A percentile compares a stretch with the other conserved stretches of the same genome.
phyloP scores from a whole-genome alignment of 1,140 invertebrate species.

The Brachionus asplanchnoidis region DNA sequence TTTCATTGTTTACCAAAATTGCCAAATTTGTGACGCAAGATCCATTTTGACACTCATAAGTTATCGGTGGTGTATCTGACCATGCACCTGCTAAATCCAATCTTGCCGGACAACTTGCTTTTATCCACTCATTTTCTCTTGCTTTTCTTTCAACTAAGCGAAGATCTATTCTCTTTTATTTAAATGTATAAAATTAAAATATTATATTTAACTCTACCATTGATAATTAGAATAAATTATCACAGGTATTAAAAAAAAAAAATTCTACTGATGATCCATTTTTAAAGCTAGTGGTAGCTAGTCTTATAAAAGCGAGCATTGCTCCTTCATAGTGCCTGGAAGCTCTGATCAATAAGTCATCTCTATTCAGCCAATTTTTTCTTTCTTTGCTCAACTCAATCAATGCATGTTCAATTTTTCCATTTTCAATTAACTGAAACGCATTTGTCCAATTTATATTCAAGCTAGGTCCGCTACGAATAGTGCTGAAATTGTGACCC shows the following conservation, averaged over 20 bases:
- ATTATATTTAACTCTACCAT: too few relatives aligned
- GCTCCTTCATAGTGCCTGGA: slow-evolving; percentile 61
- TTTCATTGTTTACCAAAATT: slow-evolving; percentile 56
- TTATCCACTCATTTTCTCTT: neutral
- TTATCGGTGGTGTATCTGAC: slow-evolving; percentile 62
- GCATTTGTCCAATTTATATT: slow-evolving; percentile 58
- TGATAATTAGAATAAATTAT: neutral
- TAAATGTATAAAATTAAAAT: neutral
- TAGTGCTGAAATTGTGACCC: slow-evolving; percentile 53
- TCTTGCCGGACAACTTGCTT: slow-evolving; percentile 53
- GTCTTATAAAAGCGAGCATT: slow-evolving; percentile 58
- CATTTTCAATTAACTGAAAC: slow-evolving; percentile 56
- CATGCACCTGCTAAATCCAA: slow-evolving; percentile 61
- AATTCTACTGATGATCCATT: slow-evolving; percentile 47
- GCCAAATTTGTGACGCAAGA: slow-evolving; percentile 57
- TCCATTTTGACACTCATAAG: slow-evolving; percentile 60
- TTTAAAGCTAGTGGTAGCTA: slow-evolving; percentile 55
- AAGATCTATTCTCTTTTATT: neutral
- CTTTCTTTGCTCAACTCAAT: slow-evolving; percentile 11
- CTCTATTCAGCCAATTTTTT: slow-evolving; percentile 53
- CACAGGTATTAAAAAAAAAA: neutral
- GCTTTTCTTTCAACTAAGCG: neutral
- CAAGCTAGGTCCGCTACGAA: slow-evolving; percentile 59
- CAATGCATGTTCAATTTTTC: neutral
- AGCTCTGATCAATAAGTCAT: slow-evolving; percentile 57